Conservation (phyloP, 2,888 invertebrate genomes). For the Pyrrhosoma nymphula region DNA sequence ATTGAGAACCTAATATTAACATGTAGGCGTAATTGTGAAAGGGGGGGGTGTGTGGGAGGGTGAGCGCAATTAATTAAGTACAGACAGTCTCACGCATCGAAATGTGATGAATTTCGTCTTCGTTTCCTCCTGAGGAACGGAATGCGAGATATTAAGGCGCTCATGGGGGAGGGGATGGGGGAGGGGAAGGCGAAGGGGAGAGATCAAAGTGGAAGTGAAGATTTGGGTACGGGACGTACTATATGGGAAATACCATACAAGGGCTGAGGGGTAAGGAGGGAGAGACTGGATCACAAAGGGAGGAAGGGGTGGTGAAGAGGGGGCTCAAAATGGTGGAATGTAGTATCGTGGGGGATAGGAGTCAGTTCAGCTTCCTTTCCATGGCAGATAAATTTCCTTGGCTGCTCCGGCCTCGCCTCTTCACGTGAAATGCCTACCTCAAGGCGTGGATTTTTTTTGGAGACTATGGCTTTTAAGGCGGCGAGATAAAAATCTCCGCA, state of each 20-base stretch:
- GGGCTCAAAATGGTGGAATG: too few relatives aligned
- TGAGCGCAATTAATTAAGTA: neutral
- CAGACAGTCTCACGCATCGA: neutral
- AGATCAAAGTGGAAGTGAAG: constrained; percentile 3
- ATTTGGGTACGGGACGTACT: neutral
- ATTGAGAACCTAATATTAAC: neutral
- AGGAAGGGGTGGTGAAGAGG: neutral
- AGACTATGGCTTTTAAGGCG: too few relatives aligned
- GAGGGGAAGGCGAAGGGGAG: neutral
- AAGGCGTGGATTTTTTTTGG: too few relatives aligned
- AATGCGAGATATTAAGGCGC: constrained; percentile 1
- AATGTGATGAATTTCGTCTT: neutral
- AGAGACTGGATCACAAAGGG: neutral
- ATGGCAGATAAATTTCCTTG: neutral
- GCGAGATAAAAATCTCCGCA: too few relatives aligned
- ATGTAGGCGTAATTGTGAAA: neutral
- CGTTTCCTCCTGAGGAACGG: neutral
- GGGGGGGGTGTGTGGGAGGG: neutral
- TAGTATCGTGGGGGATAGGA: neutral
- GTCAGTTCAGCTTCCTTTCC: neutral
- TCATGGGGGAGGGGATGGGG: neutral
- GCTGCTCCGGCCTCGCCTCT: neutral
- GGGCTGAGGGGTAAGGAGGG: neutral
- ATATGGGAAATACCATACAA: neutral
- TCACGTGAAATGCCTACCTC: neutral